These are phyloP conservation scores for Nemurella pictetii DNA, from an alignment of 2,888 invertebrate species.

Conservation along the genomic window DNA sequence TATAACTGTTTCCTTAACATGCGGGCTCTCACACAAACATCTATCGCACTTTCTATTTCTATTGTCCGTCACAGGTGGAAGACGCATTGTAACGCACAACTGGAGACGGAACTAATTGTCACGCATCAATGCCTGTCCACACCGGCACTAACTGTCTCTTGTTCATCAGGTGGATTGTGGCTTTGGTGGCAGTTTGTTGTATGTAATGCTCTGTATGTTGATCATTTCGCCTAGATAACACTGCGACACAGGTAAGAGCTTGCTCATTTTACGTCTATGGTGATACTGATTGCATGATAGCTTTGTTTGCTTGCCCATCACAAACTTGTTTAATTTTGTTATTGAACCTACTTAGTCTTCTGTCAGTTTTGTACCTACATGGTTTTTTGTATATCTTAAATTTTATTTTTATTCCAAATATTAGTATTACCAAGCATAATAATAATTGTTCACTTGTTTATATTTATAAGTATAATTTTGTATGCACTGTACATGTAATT, in stretches of 20 bases:
- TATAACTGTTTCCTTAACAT: neutral
- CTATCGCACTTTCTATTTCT: neutral
- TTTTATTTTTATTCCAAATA: too few species aligned
- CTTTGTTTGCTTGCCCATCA: neutral
- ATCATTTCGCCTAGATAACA: neutral
- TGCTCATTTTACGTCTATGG: neutral
- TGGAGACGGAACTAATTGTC: neutral
- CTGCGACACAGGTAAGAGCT: slow-evolving; percentile 5
- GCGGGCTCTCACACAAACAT: neutral
- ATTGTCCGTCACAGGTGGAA: neutral
- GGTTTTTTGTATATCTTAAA: too few species aligned
- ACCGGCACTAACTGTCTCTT: neutral
- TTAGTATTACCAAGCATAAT: too few species aligned
- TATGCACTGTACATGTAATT: too few species aligned
- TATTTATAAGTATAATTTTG: too few species aligned
- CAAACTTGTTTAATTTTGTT: neutral
- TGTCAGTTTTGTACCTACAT: too few species aligned
- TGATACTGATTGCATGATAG: neutral
- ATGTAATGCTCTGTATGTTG: neutral
- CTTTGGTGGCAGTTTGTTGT: neutral
- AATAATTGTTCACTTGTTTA: too few species aligned
- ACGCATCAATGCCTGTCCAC: neutral
- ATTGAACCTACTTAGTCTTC: too few species aligned
- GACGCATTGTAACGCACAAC: neutral
- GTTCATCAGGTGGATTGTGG: neutral